Base-by-base conservation (phyloP, 2,888 invertebrate species). In the Caenorhabditis uteleia region DNA sequence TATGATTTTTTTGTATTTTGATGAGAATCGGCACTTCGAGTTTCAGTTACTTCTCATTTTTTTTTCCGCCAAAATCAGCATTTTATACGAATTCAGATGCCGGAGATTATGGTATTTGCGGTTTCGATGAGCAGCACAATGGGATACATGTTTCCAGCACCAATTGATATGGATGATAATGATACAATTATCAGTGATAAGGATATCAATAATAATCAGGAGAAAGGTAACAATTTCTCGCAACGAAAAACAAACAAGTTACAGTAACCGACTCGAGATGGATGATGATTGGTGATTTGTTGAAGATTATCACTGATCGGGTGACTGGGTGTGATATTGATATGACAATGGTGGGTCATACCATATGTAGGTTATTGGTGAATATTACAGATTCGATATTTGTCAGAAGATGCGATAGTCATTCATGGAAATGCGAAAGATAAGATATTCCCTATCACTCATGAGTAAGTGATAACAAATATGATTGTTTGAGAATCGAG, bases 111-210 rank as follows among this genome's bases (percentile, higher is more conserved):
- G n/a, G n/a, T 34, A n/a, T 34, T 34, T n/a, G 34, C n/a, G n/a
- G n/a, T 34, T 34, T 34, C 34, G n/a, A 34, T 34, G 34, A 34
- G 34, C n/a, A 14, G n/a, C n/a, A n/a, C 34, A n/a, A 34, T 34
- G 34, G n/a, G 34, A 12, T 7, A 12, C 5, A n/a, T 34, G 34
- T 34, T 34, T 34, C 34, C 34, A 34, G n/a, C 8, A 34, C 34
- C 34, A n/a, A 34, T 34, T 34, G 34, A 34, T n/a, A 34, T n/a
- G 34, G 34, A 34, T n/a, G 10, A 34, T 5, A 14, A 5, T n/a
- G 34, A 34, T 34, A 16, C 8, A 34, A n/a, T 34, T 34, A 5
- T 5, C 6, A 29, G 6, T 6, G 29, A 7, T 29, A 12, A 29
- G 12, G 12, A 29, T 29, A 29, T 8, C 12, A 29, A 29, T 12